Evolutionary conservation across 2,797 vertebrate genomes (phyloP), one percentile per base, ranked within the genome.

Genomic region (Nannoperca australis): DNA sequence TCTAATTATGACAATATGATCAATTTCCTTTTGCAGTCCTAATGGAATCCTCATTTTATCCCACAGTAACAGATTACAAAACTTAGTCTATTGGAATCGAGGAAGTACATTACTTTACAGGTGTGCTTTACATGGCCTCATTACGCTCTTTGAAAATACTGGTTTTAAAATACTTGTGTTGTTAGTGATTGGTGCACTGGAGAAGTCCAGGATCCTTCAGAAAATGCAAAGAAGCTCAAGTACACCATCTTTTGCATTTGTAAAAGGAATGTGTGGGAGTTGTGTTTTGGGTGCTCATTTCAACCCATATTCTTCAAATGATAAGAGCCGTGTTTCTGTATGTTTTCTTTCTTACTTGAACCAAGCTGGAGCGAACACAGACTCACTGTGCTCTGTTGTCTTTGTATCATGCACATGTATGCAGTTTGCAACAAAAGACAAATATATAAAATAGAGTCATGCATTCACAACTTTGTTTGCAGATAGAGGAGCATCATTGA

Each of bases 241-340:
- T 14, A 15, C 32, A 53, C 36, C n/a, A 17, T 45, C 14, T 76
- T 67, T 68, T 80, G 38, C 36, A 66, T 70, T 66, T 77, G n/a
- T 67, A 24, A 70, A 54, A 73, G 24, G 61, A 14, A 10, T 47
- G 59, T 56, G 78, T 70, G 64, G 50, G 67, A 56, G 59, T 81
- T 77, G 64, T 54, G 45, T 73, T 71, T 73, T 72, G 42, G 66
- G 30, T 62, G 11, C 53, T 61, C 13, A 64, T 79, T 79, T 40
- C 20, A 51, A 67, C 59, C 22, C 22, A 77, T 66, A 66, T 58
- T 56, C 61, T 60, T 70, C 20, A 71, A 71, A 22, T 70, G 62
- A 7, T 44, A 64, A 56, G 55, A 61, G 64, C 62, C 3, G n/a
- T 66, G 22, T 67, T 47, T 58, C 49, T 60, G 24, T 56, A 50